These are phyloP conservation scores for Scophthalmus maximus DNA, from an alignment of 2,113 vertebrate genomes.

Conservation along the genomic window DNA sequence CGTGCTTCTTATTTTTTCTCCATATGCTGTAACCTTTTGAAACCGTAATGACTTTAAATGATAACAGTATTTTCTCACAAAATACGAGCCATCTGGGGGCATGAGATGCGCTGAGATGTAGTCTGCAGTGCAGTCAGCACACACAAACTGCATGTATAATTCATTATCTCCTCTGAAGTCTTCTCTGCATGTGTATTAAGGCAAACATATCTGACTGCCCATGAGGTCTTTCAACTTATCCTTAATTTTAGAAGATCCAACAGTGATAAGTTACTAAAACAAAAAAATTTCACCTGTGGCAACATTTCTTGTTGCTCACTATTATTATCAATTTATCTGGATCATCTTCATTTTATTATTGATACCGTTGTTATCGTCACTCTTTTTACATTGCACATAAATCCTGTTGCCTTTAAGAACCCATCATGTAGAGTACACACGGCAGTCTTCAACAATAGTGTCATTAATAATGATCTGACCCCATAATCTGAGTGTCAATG, in stretches of 20 bases:
- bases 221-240: background rate
- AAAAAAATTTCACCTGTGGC: background rate
- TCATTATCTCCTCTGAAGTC: constrained; percentile 36
- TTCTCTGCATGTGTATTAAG: constrained; percentile 11
- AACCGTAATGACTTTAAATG: constrained; percentile 43
- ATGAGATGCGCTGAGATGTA: constrained; percentile 6
- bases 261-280: background rate
- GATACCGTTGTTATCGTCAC: no score
- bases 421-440: no score
- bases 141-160: constrained; percentile 42
- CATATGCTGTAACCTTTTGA: constrained; percentile 37
- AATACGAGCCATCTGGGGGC: constrained; percentile 26
- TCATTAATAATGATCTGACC: background rate
- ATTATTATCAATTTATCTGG: background rate
- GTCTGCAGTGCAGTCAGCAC: constrained; percentile 11
- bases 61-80: constrained; percentile 22
- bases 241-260: background rate
- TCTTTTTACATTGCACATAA: no score
- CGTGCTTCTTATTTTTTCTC: background rate
- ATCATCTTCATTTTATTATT: background rate
- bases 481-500: background rate
- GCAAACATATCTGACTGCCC: background rate
- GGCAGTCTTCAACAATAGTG: background rate
- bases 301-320: background rate
- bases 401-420: background rate